Evolutionary conservation across 2,113 vertebrate genomes (phyloP).

Genomic region (Phycodurus eques): DNA sequence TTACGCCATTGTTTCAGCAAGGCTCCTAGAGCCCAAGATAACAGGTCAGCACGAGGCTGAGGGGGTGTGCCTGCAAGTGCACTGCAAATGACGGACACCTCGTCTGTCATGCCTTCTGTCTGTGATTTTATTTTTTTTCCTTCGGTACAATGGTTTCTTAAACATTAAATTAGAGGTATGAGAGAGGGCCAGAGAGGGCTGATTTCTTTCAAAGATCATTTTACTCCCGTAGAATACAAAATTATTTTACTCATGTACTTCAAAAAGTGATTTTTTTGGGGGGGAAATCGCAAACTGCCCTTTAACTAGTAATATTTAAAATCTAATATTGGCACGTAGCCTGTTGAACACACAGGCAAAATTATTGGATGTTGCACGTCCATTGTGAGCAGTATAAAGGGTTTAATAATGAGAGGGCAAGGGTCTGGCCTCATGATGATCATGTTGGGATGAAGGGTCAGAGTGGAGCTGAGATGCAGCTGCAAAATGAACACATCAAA

Average conservation of each 20-base stretch:
- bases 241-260: not conserved
- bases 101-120: too few species aligned
- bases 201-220: too few species aligned
- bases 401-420: conserved; percentile 54
- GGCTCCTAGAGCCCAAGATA: too few species aligned
- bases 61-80: too few species aligned
- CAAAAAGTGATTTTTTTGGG: not conserved
- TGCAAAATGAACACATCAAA: conserved; percentile 62
- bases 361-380: not conserved
- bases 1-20: too few species aligned
- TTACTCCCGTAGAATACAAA: not conserved
- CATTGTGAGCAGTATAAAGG: conserved; percentile 42
- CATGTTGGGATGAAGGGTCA: conserved; percentile 47
- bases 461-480: conserved; percentile 58
- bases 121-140: too few species aligned
- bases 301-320: not conserved
- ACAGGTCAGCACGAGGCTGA: too few species aligned
- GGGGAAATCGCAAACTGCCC: not conserved
- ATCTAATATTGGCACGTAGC: not conserved
- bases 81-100: too few species aligned
- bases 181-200: too few species aligned
- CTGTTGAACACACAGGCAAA: not conserved
- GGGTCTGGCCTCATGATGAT: conserved; percentile 53
- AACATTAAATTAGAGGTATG: too few species aligned
- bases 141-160: too few species aligned